Conservation (phyloP, 2,888 invertebrate genomes). For the Elysia crispata region DNA sequence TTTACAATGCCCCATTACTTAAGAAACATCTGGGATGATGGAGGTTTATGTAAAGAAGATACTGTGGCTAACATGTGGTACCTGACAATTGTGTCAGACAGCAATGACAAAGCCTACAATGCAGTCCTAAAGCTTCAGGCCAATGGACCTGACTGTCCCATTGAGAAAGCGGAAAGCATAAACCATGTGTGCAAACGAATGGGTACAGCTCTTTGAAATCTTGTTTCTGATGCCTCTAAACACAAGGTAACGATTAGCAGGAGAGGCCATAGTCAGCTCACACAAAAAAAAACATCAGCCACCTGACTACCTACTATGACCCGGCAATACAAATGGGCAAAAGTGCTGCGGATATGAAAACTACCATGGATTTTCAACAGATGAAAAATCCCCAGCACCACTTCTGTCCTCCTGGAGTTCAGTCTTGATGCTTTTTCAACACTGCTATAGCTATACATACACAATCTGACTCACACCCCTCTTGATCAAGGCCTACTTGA, state of each 20-base stretch:
- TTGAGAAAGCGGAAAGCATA: conserved; percentile 23
- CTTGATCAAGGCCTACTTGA: not conserved
- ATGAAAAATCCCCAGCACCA: conserved; percentile 30
- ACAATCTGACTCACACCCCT: conserved; percentile 12
- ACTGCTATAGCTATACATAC: not conserved
- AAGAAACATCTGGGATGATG: conserved; percentile 5
- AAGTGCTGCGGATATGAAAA: conserved; percentile 18
- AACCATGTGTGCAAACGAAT: conserved; percentile 43
- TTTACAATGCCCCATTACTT: too few species aligned
- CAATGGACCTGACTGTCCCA: not conserved
- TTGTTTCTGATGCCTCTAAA: conserved; percentile 18
- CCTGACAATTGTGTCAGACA: not conserved
- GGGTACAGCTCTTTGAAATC: conserved; percentile 46
- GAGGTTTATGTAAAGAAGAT: not conserved
- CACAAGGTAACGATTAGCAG: conserved; percentile 32
- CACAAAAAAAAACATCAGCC: conserved; percentile 11
- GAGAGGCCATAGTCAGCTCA: conserved; percentile 12
- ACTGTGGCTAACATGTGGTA: not conserved
- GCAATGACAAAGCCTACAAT: not conserved
- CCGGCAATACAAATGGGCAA: not conserved
- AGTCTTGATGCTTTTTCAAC: conserved; percentile 33
- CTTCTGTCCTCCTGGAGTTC: conserved; percentile 27
- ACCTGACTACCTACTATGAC: conserved; percentile 32
- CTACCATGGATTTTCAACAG: conserved; percentile 37
- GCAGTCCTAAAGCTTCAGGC: not conserved